Evolutionary conservation across 1,140 invertebrate species (phyloP), one percentile per base, ranked within the genome.

Genomic region (Zaprionus inermis): DNA sequence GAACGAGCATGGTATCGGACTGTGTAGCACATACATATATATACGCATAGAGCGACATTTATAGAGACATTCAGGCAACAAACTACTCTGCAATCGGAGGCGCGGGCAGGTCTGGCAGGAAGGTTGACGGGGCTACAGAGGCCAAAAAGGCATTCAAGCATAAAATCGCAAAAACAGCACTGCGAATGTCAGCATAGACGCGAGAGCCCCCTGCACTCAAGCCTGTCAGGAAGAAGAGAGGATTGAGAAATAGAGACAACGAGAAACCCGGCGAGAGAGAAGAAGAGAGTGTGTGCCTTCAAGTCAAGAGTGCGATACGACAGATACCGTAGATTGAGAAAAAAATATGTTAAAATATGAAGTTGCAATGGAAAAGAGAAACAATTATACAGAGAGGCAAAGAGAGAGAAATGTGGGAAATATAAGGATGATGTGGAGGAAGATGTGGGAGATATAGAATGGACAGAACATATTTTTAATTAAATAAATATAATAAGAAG

Each of bases 131-230:
- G 58, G 24, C 16, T 6, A 32, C 51, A 41, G 30, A 24, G 41
- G 12, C 14, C 44, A 49, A 49, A 51, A 58, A 59, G 61, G 57
- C 71, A 81, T 78, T 79, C 65, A 46, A 84, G 75, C 85, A 90
- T 89, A 71, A 88, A 88, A 88, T 83, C 67, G 84, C 55, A 72
- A 69, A 72, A 72, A 77, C 32, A 67, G 49, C 64, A 41, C 46
- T 11, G 16, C 32, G 34, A 59, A 59, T 72, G 51, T 66, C 51
- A 56, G 38, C 24, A 56, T 49, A 64, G 46, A 44, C 28, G 32
- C 20, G 56, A 65, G 56, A 18, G 5, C n/a, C 28, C 61, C 52
- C 68, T 24, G 64, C 65, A 58, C 63, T 44, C 52, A 52, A 44
- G 16, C 38, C 51, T 49, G 22, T 28, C 54, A 38, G 41, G 10